Percentiles rank a stretch among this genome's conserved stretches.
phyloP scores from a whole-genome alignment of 2,797 vertebrate species.

The Zenarchopterus dispar region DNA sequence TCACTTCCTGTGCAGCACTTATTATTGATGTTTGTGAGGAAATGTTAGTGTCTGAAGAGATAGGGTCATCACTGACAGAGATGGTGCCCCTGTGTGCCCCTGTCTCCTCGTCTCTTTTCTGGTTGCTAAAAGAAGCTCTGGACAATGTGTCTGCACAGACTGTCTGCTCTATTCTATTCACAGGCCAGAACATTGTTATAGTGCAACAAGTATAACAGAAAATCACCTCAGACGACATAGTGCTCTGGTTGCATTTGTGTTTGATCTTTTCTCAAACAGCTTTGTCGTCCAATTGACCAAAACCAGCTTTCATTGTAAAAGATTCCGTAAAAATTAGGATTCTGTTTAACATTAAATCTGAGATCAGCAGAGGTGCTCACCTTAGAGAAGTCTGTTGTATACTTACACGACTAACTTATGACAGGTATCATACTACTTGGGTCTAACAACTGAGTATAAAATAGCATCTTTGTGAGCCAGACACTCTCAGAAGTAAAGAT shows the following conservation, averaged over 20 bases:
- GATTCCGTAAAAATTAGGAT: no score
- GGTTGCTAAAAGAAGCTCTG: conserved; percentile 37
- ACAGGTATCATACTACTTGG: no score
- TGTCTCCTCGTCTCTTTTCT: conserved; percentile 30
- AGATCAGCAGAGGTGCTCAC: background rate
- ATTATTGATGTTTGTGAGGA: conserved; percentile 49
- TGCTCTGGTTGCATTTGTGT: no score
- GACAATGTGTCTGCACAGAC: conserved; percentile 67
- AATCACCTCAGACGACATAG: conserved; percentile 8
- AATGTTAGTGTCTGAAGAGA: conserved; percentile 46
- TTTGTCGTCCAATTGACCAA: no score
- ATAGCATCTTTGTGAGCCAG: no score
- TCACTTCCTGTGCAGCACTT: conserved; percentile 31
- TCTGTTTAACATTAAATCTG: no score
- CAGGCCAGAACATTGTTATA: conserved; percentile 17
- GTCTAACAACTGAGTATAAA: no score
- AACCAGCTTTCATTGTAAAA: no score
- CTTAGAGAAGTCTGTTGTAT: background rate
- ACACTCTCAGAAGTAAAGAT: no score
- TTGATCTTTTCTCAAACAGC: no score
- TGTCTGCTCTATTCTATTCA: conserved; percentile 58
- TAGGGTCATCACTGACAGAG: conserved; percentile 54
- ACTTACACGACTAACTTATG: background rate
- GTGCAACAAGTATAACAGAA: conserved; percentile 12
- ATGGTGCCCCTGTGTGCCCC: conserved; percentile 15